phyloP scores from a whole-genome alignment of 2,113 vertebrate species.

The Phylloscopus trochilus region DNA sequence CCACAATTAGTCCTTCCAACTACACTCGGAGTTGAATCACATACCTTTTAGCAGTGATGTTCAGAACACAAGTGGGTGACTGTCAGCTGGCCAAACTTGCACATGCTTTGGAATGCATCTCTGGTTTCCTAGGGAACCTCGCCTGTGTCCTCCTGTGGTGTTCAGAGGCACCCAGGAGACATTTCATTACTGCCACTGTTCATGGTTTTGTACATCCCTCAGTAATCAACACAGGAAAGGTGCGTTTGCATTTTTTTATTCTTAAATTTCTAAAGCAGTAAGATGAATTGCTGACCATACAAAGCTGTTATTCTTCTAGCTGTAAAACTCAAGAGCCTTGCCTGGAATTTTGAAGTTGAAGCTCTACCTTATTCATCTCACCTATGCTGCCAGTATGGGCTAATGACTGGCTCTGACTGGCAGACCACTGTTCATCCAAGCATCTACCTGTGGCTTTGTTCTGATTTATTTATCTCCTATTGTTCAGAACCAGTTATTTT shows the following conservation, averaged over 20 bases:
- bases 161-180: slow-evolving; percentile 28
- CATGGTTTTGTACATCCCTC: neutral
- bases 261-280: slow-evolving; percentile 12
- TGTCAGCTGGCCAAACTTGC: slow-evolving; percentile 47
- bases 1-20: neutral
- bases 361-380: neutral
- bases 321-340: neutral
- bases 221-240: slow-evolving; percentile 31
- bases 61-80: neutral
- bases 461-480: neutral
- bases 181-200: neutral
- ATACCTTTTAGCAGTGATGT: neutral
- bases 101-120: slow-evolving; percentile 36
- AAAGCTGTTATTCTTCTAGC: neutral
- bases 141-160: neutral
- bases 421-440: neutral
- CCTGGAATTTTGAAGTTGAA: neutral
- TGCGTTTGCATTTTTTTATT: slow-evolving; percentile 23
- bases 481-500: neutral
- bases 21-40: neutral
- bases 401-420: neutral
- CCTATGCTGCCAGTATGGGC: neutral
- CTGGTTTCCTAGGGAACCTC: slow-evolving; percentile 51
- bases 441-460: neutral
- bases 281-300: neutral